Evolutionary conservation across 2,888 invertebrate genomes (phyloP), one percentile per base, ranked within the genome.

Genomic region (Halocaridina rubra): DNA sequence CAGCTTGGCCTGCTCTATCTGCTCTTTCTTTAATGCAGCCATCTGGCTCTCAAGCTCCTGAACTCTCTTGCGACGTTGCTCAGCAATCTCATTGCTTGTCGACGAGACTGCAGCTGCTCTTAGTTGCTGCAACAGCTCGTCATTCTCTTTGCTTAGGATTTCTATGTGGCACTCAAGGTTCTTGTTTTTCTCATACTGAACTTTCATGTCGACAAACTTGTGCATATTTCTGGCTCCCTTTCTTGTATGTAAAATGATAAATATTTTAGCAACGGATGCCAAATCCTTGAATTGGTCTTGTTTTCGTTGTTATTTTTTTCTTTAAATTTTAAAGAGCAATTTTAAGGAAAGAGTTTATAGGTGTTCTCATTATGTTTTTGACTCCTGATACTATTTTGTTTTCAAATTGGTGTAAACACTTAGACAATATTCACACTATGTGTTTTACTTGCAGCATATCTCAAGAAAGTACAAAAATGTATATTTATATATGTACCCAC

Each of bases 81-180:
- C 96, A 24, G 94, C 93, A 33, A 90, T 76, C 80, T 90, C 90
- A 76, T 90, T 91, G 90, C 89, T 90, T 57, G 90, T 90, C 33
- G 90, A 46, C 4, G 67, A 39, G 22, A 33, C 59, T 22, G 64
- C 39, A 13, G 91, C 92, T 88, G 90, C 92, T 84, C 94, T 94
- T 82, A 96, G 90, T 3, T 89, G 89, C 84, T 94, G 93, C 88
- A 94, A 69, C 0, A 97, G 91, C 77, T 95, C 94, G 27, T 94
- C 94, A 88, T 94, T 95, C 90, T 97, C 97, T 53, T 93, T 92
- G 91, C 96, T 95, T 8, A 97, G 91, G 7, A 92, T 92, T 0
- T 92, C 91, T 29, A 97, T 94, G 90, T 94, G 95, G 0, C 91
- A 91, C 89, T 96, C 94, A 90, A 94, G 94, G 75, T 95, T 91